phyloP scores from a whole-genome alignment of 2,113 vertebrate genomes.

The Glareola pratincola region DNA sequence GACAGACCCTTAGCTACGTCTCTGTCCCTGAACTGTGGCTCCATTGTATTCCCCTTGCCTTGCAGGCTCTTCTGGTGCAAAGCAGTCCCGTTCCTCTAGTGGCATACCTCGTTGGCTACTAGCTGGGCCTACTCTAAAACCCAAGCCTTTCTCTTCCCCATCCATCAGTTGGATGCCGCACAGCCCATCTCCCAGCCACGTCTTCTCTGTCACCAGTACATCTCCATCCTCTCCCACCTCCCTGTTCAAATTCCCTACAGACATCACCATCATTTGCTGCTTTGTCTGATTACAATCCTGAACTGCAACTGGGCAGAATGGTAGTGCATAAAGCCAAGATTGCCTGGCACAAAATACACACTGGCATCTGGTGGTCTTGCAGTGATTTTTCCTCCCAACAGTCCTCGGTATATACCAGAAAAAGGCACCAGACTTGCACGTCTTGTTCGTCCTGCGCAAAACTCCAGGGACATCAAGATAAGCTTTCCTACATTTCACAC shows the following conservation, averaged over 20 bases:
- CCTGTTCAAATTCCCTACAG: background rate
- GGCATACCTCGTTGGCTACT: accelerated
- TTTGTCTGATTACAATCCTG: background rate
- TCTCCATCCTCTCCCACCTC: background rate
- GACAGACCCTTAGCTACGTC: background rate
- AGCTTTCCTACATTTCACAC: background rate
- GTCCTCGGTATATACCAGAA: background rate
- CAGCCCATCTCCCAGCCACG: background rate
- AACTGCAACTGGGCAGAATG: background rate
- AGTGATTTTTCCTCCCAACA: background rate
- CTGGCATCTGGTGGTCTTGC: background rate
- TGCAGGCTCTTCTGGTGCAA: too few relatives aligned
- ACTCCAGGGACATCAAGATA: background rate
- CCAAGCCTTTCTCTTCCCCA: background rate
- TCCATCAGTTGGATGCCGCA: background rate
- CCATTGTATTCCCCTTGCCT: background rate
- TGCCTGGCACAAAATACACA: background rate
- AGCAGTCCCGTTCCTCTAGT: background rate
- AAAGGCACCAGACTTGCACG: background rate
- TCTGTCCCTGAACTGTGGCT: background rate
- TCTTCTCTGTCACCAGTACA: background rate
- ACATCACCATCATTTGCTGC: background rate
- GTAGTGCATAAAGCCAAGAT: background rate
- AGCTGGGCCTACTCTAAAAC: background rate
- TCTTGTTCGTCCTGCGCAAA: background rate